Conservation (phyloP, 1,140 invertebrate species). For the Nixonia krombeini region DNA sequence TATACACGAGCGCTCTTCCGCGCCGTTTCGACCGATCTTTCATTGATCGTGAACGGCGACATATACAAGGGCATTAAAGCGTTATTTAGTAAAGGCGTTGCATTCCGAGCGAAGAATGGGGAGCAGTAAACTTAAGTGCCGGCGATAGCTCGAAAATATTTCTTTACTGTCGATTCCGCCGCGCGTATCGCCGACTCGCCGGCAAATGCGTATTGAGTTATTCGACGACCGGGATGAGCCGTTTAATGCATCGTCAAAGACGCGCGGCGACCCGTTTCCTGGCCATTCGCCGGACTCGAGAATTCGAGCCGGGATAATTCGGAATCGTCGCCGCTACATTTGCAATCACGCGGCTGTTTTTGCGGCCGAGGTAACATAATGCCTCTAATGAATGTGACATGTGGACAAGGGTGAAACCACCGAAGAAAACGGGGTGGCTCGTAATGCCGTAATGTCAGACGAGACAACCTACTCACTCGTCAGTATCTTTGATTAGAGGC, state of each 20-base stretch:
- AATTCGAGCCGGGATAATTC: slow-evolving; percentile 27
- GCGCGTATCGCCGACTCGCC: too few relatives aligned
- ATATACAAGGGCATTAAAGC: slow-evolving; percentile 18
- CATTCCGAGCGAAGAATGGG: slow-evolving; percentile 21
- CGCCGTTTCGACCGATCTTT: slow-evolving; percentile 20
- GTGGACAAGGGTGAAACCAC: slow-evolving; percentile 49
- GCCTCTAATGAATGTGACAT: slow-evolving; percentile 62
- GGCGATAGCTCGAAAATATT: slow-evolving; percentile 4
- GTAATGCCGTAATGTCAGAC: slow-evolving; percentile 66
- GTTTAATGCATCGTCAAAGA: slow-evolving; percentile 6
- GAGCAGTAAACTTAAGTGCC: slow-evolving; percentile 30
- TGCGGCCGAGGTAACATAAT: slow-evolving; percentile 58
- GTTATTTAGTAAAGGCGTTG: slow-evolving; percentile 17
- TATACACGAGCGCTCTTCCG: slow-evolving; percentile 9
- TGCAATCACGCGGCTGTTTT: slow-evolving; percentile 64
- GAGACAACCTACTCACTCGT: slow-evolving; percentile 55
- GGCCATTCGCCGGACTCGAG: slow-evolving; percentile 32
- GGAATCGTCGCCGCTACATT: slow-evolving; percentile 45
- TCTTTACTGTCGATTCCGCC: neutral
- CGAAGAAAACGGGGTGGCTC: slow-evolving; percentile 47
- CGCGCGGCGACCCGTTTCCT: slow-evolving; percentile 1
- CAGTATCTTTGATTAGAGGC: slow-evolving; percentile 71
- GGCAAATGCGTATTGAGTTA: too few relatives aligned
- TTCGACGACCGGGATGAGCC: too few relatives aligned
- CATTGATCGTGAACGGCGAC: slow-evolving; percentile 31